Conservation (phyloP, 1,140 invertebrate genomes). For the Euura lappo region DNA sequence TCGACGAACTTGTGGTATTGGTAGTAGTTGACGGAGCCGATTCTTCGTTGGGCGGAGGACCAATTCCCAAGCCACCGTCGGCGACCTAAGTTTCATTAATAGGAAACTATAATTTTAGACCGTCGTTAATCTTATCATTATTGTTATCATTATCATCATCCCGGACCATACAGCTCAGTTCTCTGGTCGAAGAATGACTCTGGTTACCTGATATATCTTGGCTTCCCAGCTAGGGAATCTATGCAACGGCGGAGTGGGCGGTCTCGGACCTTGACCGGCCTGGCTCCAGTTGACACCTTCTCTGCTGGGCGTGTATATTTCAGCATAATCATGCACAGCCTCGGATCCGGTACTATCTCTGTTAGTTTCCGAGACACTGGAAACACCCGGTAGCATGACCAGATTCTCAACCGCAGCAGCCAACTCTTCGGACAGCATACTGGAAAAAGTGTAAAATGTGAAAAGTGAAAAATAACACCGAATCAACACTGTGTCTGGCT, state of each 20-base stretch:
- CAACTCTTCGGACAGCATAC: constrained; percentile 54
- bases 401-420: constrained; percentile 57
- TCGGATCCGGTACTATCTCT: constrained; percentile 61
- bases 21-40: constrained; percentile 53
- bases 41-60: constrained; percentile 54
- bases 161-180: not conserved
- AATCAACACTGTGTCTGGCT: too few species aligned
- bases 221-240: constrained; percentile 92
- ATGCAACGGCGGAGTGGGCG: constrained; percentile 89
- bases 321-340: constrained; percentile 87
- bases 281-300: constrained; percentile 63
- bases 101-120: not conserved
- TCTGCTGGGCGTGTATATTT: constrained; percentile 91
- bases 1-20: constrained; percentile 55
- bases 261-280: constrained; percentile 61
- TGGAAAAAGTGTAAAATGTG: constrained; percentile 32
- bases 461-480: too few species aligned
- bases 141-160: not conserved
- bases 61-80: constrained; percentile 76
- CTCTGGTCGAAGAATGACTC: not conserved
- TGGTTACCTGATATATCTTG: constrained; percentile 83
- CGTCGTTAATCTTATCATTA: constrained; percentile 18
- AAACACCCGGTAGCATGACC: constrained; percentile 53
- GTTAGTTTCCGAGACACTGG: constrained; percentile 45
- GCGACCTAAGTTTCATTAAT: constrained; percentile 67